Evolutionary conservation across 1,140 invertebrate genomes (phyloP), one percentile per base, ranked within the genome.

Genomic region (Drosophila bocki): DNA sequence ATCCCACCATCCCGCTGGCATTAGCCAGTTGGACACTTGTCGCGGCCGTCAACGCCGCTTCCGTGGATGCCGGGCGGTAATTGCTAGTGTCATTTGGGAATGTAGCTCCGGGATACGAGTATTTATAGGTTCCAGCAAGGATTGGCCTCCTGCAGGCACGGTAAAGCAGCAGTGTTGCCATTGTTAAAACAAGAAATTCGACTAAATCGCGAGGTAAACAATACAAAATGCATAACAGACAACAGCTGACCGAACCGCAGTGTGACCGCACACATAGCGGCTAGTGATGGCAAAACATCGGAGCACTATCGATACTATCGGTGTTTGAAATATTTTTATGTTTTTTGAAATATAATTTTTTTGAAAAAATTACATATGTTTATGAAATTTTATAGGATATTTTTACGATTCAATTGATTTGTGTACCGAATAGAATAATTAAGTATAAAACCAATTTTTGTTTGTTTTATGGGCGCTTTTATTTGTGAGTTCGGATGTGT

Each of bases 21-120:
- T 56, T 72, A 2, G 78, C 47, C 8, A 90, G 12, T 58, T 84
- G 69, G 7, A 42, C 32, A 29, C 48, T 63, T 45, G 77, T 26
- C 13, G 54, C 37, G 7, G 58, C 62, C 22, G 81, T 15, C 8
- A 39, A 56, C 5, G 74, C 61, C 1, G 77, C 39, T 45, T 90
- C 85, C 57, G 85, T 90, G 1, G 85, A 90, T 1, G 86, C 75
- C 44, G 59, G 76, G 3, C 84, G 85, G 1, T 47, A 80, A 29
- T 82, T 57, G 11, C 41, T 44, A 5, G 17, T 48, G 13, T 29
- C 19, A 26, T 63, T 53, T 22, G 41, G 15, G 15, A 50, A 32
- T 6, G 57, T 47, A 5, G 45, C 19, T 1, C 54, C 60, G 26
- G 62, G 47, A 41, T 82, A 63, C 0, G 32, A 33, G 39, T 70